Base-by-base conservation (phyloP, 1,140 invertebrate genomes). In the Phocides pigmalion region DNA sequence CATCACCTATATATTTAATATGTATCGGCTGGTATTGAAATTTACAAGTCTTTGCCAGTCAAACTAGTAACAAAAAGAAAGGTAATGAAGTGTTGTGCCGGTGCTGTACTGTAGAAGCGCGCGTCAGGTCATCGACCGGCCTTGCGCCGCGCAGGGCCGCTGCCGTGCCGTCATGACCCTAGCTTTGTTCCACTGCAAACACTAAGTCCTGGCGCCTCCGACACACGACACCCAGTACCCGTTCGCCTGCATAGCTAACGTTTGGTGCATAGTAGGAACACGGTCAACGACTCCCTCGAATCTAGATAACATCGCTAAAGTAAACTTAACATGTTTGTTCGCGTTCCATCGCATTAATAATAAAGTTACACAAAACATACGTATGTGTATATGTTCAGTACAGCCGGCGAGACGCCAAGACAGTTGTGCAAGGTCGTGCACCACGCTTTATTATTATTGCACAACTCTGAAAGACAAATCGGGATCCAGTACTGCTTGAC, bases 71-170 rank as follows among this genome's bases (percentile, higher is more conserved):
- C 56, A 51, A 72, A 77, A 78, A 65, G 66, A 79, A 79, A 77
- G 54, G 63, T 68, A 47, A 14, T 35, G 67, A 74, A 58, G 47
- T 65, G 66, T 69, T 62, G 46, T 66, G 68, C 44, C 66, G 51
- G 72, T 82, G 74, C 75, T 56, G 77, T 79, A 81, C 69, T 59
- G 63, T 69, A 53, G 71, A 62, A 58, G 71, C 73, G 74, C 70
- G 79, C 77, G 81, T 72, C 77, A 77, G 84, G 84, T 89, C 85
- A 81, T 71, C 80, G 86, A 88, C 85, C 85, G 85, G 85, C 86
- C 86, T 90, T 90, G 85, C 82, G 81, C 76, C 67, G 74, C 78
- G 81, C 83, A 86, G 82, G 79, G 79, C 78, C 79, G 76, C 68
- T 66, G 70, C 47, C 68, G 79, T 64, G 64, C 72, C 62, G 80